These are phyloP conservation scores for Microplitis mediator DNA, from an alignment of 1,140 invertebrate species.

Conservation along the genomic window DNA sequence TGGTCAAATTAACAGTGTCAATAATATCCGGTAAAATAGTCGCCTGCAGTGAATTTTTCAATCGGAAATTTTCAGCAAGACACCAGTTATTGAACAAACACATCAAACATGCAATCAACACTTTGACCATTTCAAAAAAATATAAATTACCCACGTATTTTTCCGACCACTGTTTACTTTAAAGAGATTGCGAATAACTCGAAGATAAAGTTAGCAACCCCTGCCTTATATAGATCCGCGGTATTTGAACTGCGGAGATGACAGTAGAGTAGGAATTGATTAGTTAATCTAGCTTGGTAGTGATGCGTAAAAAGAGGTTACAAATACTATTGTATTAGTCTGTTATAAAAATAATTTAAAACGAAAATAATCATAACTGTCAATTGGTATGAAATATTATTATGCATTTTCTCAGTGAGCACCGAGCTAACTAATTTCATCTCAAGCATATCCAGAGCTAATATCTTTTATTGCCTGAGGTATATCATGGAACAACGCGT, in stretches of 20 bases:
- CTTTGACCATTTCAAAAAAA: not conserved
- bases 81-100: not conserved
- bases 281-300: conserved; percentile 49
- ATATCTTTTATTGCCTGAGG: not conserved
- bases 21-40: too few relatives aligned
- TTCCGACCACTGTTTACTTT: not conserved
- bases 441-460: conserved; percentile 5
- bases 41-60: not conserved
- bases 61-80: not conserved
- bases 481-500: not conserved
- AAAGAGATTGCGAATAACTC: not conserved
- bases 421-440: not conserved
- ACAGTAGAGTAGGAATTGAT: conserved; percentile 38
- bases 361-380: not conserved
- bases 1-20: not conserved
- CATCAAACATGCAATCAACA: not conserved
- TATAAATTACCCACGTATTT: not conserved
- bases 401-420: not conserved
- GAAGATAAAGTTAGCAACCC: conserved; percentile 5
- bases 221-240: conserved; percentile 53
- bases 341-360: not conserved
- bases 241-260: conserved; percentile 31
- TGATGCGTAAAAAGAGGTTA: conserved; percentile 52
- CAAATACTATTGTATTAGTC: not conserved
- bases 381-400: not conserved